A percentile compares a stretch with the other conserved stretches of the same genome.
These are phyloP conservation scores for Salvelinus alpinus DNA, from an alignment of 2,113 vertebrate species.

Conservation along the genomic window DNA sequence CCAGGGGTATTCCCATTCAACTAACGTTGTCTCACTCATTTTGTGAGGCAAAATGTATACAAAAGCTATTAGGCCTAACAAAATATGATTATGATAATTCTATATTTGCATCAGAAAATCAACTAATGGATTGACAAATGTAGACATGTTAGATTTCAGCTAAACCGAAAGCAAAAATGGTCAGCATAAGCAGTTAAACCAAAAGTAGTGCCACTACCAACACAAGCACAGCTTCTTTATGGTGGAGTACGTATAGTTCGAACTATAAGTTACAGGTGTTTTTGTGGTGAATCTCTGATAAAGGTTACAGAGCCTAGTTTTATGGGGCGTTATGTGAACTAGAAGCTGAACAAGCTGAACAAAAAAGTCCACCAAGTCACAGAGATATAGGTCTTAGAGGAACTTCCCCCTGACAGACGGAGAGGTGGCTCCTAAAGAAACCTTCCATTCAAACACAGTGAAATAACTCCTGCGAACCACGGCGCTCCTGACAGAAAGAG, in stretches of 20 bases:
- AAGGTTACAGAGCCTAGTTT: neutral
- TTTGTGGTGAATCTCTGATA: neutral
- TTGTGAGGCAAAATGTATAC: no score
- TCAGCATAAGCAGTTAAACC: neutral
- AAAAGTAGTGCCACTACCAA: neutral
- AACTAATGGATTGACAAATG: neutral
- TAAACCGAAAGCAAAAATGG: neutral
- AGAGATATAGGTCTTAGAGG: neutral
- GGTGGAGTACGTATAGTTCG: neutral
- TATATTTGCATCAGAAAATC: neutral
- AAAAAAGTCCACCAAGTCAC: neutral
- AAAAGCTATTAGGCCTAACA: neutral
- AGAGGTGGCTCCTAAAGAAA: neutral
- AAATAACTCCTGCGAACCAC: neutral
- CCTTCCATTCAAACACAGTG: slow-evolving; percentile 14
- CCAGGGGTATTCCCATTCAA: slow-evolving; percentile 18
- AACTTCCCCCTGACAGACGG: neutral
- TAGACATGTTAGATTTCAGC: neutral
- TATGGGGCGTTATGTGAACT: neutral
- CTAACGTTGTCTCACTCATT: no score
- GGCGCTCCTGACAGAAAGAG: slow-evolving; percentile 8
- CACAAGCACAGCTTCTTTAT: neutral
- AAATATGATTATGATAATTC: neutral
- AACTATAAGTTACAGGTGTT: neutral
- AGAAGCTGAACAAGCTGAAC: neutral